phyloP scores from a whole-genome alignment of 2,113 vertebrate genomes.

The Albula goreensis region DNA sequence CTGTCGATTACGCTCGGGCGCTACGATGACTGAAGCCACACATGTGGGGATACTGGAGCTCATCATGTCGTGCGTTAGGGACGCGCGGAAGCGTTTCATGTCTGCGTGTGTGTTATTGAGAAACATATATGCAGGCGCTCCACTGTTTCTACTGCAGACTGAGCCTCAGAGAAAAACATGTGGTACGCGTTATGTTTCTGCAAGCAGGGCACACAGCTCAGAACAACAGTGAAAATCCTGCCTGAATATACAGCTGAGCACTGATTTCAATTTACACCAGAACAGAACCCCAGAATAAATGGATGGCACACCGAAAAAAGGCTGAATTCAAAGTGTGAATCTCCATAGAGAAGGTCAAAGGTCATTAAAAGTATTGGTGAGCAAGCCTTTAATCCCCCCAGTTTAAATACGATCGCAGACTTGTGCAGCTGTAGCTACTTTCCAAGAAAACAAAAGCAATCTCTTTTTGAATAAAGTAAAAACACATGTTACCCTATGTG shows the following conservation, averaged over 20 bases:
- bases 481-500: slow-evolving; percentile 11
- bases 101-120: slow-evolving; percentile 35
- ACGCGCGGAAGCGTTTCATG: neutral
- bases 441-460: slow-evolving; percentile 6
- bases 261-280: neutral
- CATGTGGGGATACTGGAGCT: neutral
- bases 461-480: neutral
- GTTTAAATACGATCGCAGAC: neutral
- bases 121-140: slow-evolving; percentile 41
- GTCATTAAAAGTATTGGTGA: neutral
- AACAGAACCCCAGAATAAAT: neutral
- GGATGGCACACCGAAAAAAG: neutral
- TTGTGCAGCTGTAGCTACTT: neutral
- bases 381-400: neutral
- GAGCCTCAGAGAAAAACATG: slow-evolving; percentile 28
- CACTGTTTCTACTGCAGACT: slow-evolving; percentile 36
- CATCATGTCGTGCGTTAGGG: neutral
- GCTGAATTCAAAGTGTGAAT: neutral
- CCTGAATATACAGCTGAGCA: too few relatives aligned
- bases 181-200: neutral
- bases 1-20: neutral
- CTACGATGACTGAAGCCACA: neutral
- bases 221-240: neutral
- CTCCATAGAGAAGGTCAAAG: neutral
- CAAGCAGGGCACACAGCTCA: neutral